Base-by-base conservation (phyloP, 2,113 vertebrate genomes). In the Eptesicus fuscus region DNA sequence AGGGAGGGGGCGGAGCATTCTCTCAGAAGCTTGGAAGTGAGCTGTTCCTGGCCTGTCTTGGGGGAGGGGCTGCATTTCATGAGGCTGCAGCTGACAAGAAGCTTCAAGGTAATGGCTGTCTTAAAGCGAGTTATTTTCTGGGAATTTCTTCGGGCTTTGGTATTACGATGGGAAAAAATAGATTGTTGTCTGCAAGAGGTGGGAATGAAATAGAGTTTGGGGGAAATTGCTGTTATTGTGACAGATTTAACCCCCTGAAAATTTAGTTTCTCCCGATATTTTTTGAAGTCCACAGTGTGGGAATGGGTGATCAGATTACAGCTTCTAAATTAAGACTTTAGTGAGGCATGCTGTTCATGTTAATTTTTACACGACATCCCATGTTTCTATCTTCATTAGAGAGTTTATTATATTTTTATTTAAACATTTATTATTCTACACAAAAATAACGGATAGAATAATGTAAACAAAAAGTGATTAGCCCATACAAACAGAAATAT, bases 41-140 rank as follows among this genome's bases (percentile, higher is more conserved):
- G 94, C 77, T 20, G n/a, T 53, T 86, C 88, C 59, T 9, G 91
- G n/a, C 87, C 90, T 69, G 79, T 77, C 92, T 93, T 89, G 91
- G 87, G 93, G 95, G 96, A 96, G 90, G 96, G 80, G 92, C 83
- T 83, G 93, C 90, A 67, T 94, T 95, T 96, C 96, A 73, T 0
- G 23, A 89, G 88, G 77, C 90, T 91, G 96, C 96, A 77, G 93
- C 95, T 94, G 97, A 97, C 83, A 14, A 93, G 96, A 95, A 95
- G 96, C 95, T 95, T 86, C 91, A 95, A 97, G 97, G 97, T 97
- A 97, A 97, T 96, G 97, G 96, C 97, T 96, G 93, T 97, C 93
- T 96, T 87, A 91, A 93, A 89, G 76, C 84, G 91, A 94, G 65
- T 90, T 94, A 87, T 96, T 97, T 96, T 93, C 79, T 90, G 84